Conservation (phyloP, 2,797 vertebrate species). For the Rhinella marina region DNA sequence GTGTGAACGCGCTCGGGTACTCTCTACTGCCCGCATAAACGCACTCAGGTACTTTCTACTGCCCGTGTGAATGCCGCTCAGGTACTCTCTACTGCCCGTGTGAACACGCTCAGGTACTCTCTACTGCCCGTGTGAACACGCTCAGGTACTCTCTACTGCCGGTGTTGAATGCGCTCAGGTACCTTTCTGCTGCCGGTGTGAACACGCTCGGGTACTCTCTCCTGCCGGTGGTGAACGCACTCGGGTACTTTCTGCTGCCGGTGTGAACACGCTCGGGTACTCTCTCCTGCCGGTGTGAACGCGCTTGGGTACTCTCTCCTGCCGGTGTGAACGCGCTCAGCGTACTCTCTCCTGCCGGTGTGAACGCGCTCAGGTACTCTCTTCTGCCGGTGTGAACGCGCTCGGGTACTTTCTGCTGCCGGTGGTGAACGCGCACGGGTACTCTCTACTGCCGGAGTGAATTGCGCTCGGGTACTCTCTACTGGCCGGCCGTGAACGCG, state of each 20-base stretch:
- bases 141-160: slow-evolving; percentile 74
- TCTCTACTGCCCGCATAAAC: slow-evolving; percentile 26
- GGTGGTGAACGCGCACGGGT: slow-evolving; percentile 76
- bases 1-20: slow-evolving; percentile 73
- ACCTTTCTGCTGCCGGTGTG: slow-evolving; percentile 28
- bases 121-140: slow-evolving; percentile 31
- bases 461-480: slow-evolving; percentile 75
- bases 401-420: slow-evolving; percentile 74
- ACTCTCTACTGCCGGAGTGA: not conserved
- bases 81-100: slow-evolving; percentile 70
- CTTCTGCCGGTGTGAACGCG: not conserved
- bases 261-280: slow-evolving; percentile 73
- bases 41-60: slow-evolving; percentile 73
- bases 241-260: slow-evolving; percentile 75
- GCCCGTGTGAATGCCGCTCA: slow-evolving; percentile 66
- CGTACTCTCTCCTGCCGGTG: slow-evolving; percentile 70
- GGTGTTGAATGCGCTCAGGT: slow-evolving; percentile 76
- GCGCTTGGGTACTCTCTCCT: slow-evolving; percentile 73
- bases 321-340: slow-evolving; percentile 67
- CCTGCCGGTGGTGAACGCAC: not conserved
- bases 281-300: not conserved
- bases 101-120: slow-evolving; percentile 72
- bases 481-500: not conserved
- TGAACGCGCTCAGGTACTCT: slow-evolving; percentile 72
- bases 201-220: slow-evolving; percentile 72